Conservation (phyloP, 2,113 vertebrate genomes). For the Meleagris gallopavo region DNA sequence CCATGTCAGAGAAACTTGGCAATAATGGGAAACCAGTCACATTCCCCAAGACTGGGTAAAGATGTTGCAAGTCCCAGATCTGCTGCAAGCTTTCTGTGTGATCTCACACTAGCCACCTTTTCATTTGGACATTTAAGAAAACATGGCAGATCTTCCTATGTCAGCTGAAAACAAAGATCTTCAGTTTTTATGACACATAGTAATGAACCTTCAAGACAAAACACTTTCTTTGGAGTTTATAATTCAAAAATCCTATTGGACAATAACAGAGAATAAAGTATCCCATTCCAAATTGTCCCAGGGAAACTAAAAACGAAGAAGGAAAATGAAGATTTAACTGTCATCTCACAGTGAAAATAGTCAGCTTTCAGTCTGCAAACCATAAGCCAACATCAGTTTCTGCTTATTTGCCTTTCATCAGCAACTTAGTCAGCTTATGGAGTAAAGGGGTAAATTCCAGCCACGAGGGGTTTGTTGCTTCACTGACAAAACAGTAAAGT, state of each 20-base stretch:
- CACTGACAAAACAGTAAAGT: not conserved
- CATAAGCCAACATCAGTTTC: not conserved
- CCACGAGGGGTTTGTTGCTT: not conserved
- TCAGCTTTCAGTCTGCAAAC: not conserved
- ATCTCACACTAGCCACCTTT: not conserved
- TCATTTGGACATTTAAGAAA: not conserved
- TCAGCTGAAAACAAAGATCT: not conserved
- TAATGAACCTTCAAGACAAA: not conserved
- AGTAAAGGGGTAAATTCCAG: not conserved
- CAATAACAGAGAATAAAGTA: not conserved
- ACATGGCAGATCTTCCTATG: not conserved
- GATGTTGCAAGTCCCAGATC: not conserved
- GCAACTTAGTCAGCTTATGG: not conserved
- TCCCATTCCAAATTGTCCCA: not conserved
- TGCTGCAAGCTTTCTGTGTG: not conserved
- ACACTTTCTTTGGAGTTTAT: not conserved
- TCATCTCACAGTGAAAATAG: not conserved
- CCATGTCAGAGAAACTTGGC: not conserved
- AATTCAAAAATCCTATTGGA: not conserved
- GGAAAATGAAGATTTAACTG: not conserved
- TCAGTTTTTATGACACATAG: not conserved
- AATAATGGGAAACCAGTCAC: not conserved
- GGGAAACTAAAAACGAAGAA: not conserved
- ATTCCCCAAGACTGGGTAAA: not conserved
- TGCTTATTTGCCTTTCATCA: not conserved